phyloP scores from a whole-genome alignment of 2,888 invertebrate genomes.

The Macrosoma leucophasiata region DNA sequence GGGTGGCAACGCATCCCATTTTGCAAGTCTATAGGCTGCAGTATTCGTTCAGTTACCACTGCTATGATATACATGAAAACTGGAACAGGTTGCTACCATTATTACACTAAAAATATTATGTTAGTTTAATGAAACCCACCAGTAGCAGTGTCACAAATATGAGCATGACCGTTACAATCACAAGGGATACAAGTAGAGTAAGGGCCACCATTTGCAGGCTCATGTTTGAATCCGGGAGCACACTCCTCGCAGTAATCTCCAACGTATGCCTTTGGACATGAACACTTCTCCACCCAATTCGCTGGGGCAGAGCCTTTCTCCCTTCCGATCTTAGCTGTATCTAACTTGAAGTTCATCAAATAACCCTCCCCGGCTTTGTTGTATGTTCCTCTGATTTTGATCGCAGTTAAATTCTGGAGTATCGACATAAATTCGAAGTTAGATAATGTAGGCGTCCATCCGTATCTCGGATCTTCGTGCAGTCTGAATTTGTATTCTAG shows the following conservation, averaged over 20 bases:
- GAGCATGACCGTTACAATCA: conserved; percentile 97
- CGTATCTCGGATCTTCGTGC: conserved; percentile 93
- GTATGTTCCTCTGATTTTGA: conserved; percentile 96
- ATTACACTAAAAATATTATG: conserved; percentile 2
- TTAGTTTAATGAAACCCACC: conserved; percentile 59
- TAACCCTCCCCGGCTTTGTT: conserved; percentile 89
- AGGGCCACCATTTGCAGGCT: conserved; percentile 93
- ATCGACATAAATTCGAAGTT: conserved; percentile 94
- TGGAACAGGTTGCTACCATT: too few relatives aligned
- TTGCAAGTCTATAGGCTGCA: too few relatives aligned
- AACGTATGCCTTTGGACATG: conserved; percentile 90
- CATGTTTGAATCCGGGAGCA: conserved; percentile 94
- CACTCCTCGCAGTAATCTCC: conserved; percentile 99
- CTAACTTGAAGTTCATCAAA: conserved; percentile 90
- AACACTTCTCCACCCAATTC: conserved; percentile 95
- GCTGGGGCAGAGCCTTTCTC: conserved; percentile 81
- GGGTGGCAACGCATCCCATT: too few relatives aligned
- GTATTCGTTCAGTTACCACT: too few relatives aligned
- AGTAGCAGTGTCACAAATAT: conserved; percentile 95
- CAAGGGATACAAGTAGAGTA: conserved; percentile 97
- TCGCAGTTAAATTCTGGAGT: conserved; percentile 93
- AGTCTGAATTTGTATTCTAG: conserved; percentile 89
- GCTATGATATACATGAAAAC: too few relatives aligned
- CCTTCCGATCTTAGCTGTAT: conserved; percentile 89
- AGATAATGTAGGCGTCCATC: conserved; percentile 94